Evolutionary conservation across 2,113 vertebrate genomes (phyloP).

Genomic region (Platichthys stellatus): DNA sequence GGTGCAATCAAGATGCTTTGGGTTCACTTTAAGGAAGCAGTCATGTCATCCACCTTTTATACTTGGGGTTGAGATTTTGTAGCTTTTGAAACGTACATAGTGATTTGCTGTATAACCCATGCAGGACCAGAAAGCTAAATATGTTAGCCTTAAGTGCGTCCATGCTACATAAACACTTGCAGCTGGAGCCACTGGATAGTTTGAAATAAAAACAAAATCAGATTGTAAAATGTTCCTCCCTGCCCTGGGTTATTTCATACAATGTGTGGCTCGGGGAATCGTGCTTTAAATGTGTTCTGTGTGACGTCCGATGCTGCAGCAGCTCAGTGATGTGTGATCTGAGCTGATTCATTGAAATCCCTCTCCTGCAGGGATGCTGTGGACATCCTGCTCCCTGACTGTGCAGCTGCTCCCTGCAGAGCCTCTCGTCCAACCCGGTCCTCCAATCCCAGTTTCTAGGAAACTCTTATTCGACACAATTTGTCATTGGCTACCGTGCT

Average conservation of each 20-base stretch:
- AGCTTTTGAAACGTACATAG: too few species aligned
- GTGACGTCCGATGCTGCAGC: neutral
- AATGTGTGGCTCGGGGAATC: neutral
- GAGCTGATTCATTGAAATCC: neutral
- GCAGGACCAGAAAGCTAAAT: too few species aligned
- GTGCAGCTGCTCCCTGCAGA: neutral
- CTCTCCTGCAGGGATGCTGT: neutral
- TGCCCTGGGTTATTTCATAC: neutral
- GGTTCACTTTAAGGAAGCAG: too few species aligned
- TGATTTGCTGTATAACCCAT: too few species aligned
- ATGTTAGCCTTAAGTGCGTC: neutral
- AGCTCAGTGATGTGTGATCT: neutral
- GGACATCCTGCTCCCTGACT: neutral
- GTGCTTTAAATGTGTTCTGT: neutral
- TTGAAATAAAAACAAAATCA: neutral
- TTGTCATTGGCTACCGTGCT: conserved; percentile 13
- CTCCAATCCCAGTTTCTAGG: conserved; percentile 49
- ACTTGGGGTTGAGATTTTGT: too few species aligned
- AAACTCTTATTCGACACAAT: conserved; percentile 41
- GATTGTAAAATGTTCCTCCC: neutral
- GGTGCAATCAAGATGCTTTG: too few species aligned
- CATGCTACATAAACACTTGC: too few species aligned
- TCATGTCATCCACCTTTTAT: too few species aligned
- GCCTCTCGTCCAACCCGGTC: neutral
- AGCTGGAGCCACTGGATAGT: too few species aligned